A percentile compares a stretch with the other conserved stretches of the same genome.
Conservation (phyloP, 2,113 vertebrate species). For the Hassar affinis region DNA sequence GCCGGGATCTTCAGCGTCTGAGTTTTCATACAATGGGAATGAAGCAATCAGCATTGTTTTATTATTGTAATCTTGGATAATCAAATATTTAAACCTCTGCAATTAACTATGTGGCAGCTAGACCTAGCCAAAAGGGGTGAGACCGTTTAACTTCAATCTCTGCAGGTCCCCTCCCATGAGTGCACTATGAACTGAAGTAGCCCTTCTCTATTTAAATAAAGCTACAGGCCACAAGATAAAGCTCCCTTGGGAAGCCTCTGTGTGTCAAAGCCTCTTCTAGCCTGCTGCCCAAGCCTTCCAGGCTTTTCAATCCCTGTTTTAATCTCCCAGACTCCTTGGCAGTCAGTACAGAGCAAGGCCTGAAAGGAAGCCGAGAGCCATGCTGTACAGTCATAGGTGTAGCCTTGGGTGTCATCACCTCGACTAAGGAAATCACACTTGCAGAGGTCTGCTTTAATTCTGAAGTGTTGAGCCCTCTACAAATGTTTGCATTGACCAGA, state of each 20-base stretch:
- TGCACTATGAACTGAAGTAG: constrained; percentile 41
- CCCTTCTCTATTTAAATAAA: constrained; percentile 45
- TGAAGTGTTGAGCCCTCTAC: constrained; percentile 57
- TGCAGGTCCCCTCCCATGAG: constrained; percentile 26
- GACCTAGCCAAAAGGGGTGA: constrained; percentile 19
- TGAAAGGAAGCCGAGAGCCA: constrained; percentile 46
- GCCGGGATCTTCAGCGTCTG: too few species aligned
- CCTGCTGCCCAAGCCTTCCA: constrained; percentile 31
- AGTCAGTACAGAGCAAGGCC: constrained; percentile 57
- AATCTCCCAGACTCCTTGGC: constrained; percentile 50
- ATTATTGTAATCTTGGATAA: constrained; percentile 16
- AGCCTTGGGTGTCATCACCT: constrained; percentile 65
- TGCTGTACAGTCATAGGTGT: constrained; percentile 62
- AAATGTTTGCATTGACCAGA: constrained; percentile 55
- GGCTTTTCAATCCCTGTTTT: constrained; percentile 46
- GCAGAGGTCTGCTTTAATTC: constrained; percentile 65
- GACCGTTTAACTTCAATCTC: constrained; percentile 31
- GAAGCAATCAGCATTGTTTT: constrained; percentile 6
- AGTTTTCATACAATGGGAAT: background rate
- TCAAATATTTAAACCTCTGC: constrained; percentile 32
- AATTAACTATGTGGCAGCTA: constrained; percentile 38
- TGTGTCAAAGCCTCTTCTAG: constrained; percentile 43
- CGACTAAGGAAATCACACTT: constrained; percentile 66
- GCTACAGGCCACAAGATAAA: constrained; percentile 41
- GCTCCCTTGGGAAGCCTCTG: constrained; percentile 35